Evolutionary conservation across 2,113 vertebrate genomes (phyloP).

Genomic region (Nothoprocta perdicaria): DNA sequence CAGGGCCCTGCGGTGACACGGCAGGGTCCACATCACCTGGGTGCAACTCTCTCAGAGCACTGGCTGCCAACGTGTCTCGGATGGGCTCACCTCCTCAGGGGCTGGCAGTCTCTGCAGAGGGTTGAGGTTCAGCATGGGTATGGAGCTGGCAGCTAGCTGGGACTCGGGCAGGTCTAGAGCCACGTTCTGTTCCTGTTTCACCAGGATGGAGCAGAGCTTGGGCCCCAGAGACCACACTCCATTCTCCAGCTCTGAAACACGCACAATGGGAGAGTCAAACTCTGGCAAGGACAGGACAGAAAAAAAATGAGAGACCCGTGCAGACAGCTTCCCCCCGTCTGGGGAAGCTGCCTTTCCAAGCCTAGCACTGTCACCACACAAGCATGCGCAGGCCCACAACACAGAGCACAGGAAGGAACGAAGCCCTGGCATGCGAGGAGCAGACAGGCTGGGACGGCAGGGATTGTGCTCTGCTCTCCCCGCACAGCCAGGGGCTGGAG

Average conservation of each 20-base stretch:
- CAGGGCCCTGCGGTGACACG: background rate
- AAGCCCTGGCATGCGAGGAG: background rate
- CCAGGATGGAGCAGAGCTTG: conserved; percentile 93
- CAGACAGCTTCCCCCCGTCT: background rate
- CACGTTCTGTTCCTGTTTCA: conserved; percentile 92
- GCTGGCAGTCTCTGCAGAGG: conserved; percentile 85
- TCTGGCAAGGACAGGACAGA: background rate
- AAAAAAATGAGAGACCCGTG: background rate
- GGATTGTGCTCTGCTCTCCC: background rate
- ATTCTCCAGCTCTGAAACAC: conserved; percentile 82
- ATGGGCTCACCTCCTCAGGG: conserved; percentile 81
- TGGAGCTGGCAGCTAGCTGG: conserved; percentile 75
- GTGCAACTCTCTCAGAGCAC: background rate
- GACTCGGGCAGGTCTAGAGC: conserved; percentile 78
- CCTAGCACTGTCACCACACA: conserved; percentile 45
- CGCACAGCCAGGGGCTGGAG: background rate
- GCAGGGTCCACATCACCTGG: background rate
- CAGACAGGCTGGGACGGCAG: conserved; percentile 4
- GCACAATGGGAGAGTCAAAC: conserved; percentile 57
- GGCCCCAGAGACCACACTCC: conserved; percentile 93
- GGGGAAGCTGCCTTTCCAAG: conserved; percentile 23
- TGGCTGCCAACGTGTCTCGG: background rate
- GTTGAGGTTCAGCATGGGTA: conserved; percentile 84
- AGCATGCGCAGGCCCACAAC: conserved; percentile 27
- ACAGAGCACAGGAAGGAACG: conserved; percentile 17